Conservation (phyloP, 2,797 vertebrate species). For the Oreortyx pictus region DNA sequence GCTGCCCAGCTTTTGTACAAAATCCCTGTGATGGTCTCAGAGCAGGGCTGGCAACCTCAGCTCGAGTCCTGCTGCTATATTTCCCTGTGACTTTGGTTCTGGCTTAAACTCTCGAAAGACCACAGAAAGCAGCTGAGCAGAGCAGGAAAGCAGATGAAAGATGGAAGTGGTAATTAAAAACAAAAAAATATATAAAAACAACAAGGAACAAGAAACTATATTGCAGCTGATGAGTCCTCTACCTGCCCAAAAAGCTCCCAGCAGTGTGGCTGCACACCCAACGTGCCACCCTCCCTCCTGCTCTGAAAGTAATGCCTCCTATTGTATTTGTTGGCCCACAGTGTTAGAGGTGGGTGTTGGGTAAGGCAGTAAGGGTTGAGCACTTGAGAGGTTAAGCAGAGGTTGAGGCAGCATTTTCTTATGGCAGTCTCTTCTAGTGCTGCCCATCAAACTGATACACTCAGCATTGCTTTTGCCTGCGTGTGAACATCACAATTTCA, state of each 20-base stretch:
- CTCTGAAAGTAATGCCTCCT: no score
- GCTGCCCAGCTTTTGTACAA: constrained; percentile 27
- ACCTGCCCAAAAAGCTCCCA: constrained; percentile 48
- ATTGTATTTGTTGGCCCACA: no score
- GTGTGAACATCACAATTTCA: not conserved
- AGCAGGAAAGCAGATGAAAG: constrained; percentile 61
- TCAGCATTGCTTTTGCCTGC: not conserved
- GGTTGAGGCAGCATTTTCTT: not conserved
- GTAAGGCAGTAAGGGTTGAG: no score
- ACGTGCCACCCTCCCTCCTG: not conserved
- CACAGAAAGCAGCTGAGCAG: constrained; percentile 23
- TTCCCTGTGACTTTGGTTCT: constrained; percentile 27
- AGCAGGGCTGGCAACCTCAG: constrained; percentile 28
- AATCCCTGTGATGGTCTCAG: constrained; percentile 32
- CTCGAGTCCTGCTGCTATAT: constrained; percentile 46
- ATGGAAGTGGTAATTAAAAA: constrained; percentile 1
- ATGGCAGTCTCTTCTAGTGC: not conserved
- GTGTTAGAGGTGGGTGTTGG: no score
- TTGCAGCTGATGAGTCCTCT: not conserved
- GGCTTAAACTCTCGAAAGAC: constrained; percentile 51
- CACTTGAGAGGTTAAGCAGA: no score
- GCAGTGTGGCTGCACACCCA: not conserved
- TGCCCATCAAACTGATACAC: not conserved
- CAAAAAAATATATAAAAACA: not conserved
- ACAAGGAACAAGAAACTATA: not conserved